Evolutionary conservation across 2,888 invertebrate species (phyloP).

Genomic region (Tenthredo amoena): DNA sequence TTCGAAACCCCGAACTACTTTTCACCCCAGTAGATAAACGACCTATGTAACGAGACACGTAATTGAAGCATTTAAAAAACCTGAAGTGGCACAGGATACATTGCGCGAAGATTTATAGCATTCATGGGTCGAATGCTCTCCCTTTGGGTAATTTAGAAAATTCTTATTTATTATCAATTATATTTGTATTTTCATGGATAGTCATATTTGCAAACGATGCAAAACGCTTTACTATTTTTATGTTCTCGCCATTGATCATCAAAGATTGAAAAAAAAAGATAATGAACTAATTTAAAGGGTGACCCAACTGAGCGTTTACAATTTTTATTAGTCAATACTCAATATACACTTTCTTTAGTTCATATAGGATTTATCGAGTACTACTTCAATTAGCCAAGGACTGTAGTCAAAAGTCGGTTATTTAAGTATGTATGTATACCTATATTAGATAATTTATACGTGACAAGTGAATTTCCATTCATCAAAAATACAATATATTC

Average conservation of each 20-base stretch:
- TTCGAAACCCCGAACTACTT: slow-evolving; percentile 39
- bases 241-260: background rate
- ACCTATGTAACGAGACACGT: background rate
- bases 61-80: slow-evolving; percentile 38
- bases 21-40: slow-evolving; percentile 16
- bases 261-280: background rate
- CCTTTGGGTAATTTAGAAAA: background rate
- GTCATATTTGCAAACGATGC: background rate
- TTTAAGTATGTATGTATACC: no score
- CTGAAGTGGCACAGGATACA: background rate
- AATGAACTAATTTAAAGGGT: background rate
- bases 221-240: background rate
- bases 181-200: background rate
- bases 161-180: background rate
- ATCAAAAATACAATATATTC: background rate
- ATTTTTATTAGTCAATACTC: background rate
- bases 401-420: no score
- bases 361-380: background rate
- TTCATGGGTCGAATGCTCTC: background rate
- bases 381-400: background rate
- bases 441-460: background rate
- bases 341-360: background rate
- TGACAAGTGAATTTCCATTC: background rate
- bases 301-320: background rate
- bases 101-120: slow-evolving; percentile 25